Base-by-base conservation (phyloP, 2,113 vertebrate species). In the Ahaetulla prasina region DNA sequence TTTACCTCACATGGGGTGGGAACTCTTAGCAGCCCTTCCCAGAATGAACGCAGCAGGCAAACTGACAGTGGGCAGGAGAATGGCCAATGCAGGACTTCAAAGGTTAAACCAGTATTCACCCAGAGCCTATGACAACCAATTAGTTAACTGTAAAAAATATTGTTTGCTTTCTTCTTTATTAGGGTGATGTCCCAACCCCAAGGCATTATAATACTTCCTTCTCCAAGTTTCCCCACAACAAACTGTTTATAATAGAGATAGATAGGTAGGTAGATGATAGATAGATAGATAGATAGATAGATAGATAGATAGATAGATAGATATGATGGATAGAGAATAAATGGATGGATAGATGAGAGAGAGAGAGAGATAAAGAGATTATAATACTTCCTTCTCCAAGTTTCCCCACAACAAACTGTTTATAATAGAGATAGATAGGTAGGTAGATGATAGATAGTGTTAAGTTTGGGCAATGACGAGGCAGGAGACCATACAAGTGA, bases 361-460 rank as follows among this genome's bases (percentile, higher is more conserved):
- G 55, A 27, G 10, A 9, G 18, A 54, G 16, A 4, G 3, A 54
- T 0, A 52, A 20, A 2, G 3, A n/a, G n/a, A 16, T 74, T 74
- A 74, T 35, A 74, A 74, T 18, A 35, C n/a, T 35, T 35, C n/a
- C n/a, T 74, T 2, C 63, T 74, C 63, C n/a, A 74, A 16, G 12
- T 74, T 74, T 74, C 2, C 14, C 14, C 63, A 74, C 14, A 74
- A 35, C n/a, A 74, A 5, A 35, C 14, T 18, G 30, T 10, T 63
- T 63, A 30, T 30, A 25, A 57, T 9, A 55, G 54, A 55, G 25
- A 30, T 4, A 60, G 9, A 30, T 11, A 27, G 55, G 11, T 27
- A 30, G 8, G 27, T 10, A 54, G 7, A 23, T 0, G 1, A 27
- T 0, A 27, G 25, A 60, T 0, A 27, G 23, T n/a, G n/a, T n/a